Evolutionary conservation across 2,797 vertebrate genomes (phyloP), one percentile per base, ranked within the genome.

Genomic region (Sphenopsis melanotis): DNA sequence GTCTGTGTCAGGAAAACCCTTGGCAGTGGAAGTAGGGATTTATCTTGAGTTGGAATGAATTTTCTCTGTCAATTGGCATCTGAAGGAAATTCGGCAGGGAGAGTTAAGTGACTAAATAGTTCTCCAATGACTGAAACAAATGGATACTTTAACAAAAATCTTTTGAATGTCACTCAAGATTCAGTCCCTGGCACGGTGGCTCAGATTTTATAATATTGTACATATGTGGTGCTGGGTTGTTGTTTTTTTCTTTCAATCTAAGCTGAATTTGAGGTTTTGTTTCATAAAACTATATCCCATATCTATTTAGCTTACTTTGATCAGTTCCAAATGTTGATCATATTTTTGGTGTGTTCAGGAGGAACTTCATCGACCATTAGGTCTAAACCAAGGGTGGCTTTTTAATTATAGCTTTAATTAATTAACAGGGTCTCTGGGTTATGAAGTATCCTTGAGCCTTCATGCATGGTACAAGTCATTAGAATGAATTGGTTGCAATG

Each of bases 391-490:
- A 50, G 70, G 72, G 44, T 63, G 82, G 61, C 13, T 93, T 74
- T 93, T 86, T 77, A 90, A 96, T 95, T 94, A 60, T 91, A 93
- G 94, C 97, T 97, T 97, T 96, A 97, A 97, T 96, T 97, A 97
- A 90, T 88, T 97, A 97, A 72, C 89, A 95, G 96, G 92, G 85
- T 96, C 87, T 88, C 92, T 87, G 89, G 86, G 92, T 96, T 96
- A 96, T 70, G 96, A 97, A 97, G 94, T 96, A 89, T 97, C 95
- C 92, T 96, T 97, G 93, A 98, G 97, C 94, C 81, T 97, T 95
- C 94, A 94, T 82, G 96, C 95, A 95, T 95, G 94, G 83, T 82
- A 50, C 87, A 83, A 77, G 91, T 94, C 94, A 95, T 76, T 61
- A 89, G 79, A 95, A 89, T 56, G 82, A 85, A 72, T 89, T 89